Percentiles rank a stretch among this genome's conserved stretches.
phyloP scores from a whole-genome alignment of 2,113 vertebrate genomes.

The Malurus alboscapulatus region DNA sequence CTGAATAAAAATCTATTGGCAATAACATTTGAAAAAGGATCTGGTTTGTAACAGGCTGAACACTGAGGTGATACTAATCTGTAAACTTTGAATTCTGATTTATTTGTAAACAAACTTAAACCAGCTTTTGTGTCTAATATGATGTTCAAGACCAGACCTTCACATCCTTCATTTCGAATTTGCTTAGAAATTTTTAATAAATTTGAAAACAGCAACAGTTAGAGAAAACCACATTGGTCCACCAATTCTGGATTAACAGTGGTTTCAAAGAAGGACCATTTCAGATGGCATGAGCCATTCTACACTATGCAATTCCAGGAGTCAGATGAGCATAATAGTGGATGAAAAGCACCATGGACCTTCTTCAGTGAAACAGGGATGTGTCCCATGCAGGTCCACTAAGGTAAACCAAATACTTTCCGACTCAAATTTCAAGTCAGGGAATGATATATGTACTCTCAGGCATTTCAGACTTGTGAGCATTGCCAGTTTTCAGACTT shows the following conservation, averaged over 20 bases:
- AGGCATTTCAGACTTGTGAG: not conserved
- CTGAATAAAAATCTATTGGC: not conserved
- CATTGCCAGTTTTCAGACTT: not conserved
- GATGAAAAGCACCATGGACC: not conserved
- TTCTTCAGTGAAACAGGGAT: not conserved
- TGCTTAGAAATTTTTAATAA: not conserved
- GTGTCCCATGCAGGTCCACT: not conserved
- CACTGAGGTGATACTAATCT: not conserved
- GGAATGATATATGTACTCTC: not conserved
- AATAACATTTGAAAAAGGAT: not conserved
- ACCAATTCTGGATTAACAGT: not conserved
- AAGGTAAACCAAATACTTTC: not conserved
- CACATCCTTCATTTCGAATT: not conserved
- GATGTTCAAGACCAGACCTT: not conserved
- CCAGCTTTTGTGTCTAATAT: not conserved
- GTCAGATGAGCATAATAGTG: not conserved
- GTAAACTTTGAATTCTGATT: not conserved
- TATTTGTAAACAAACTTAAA: not conserved
- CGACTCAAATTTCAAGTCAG: not conserved
- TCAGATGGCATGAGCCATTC: not conserved
- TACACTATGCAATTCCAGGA: not conserved
- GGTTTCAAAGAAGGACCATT: not conserved
- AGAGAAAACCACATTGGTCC: not conserved
- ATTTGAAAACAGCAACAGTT: not conserved
- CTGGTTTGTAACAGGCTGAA: not conserved